These are phyloP conservation scores for Ceratoteleas bidentatus DNA, from an alignment of 1,140 invertebrate species.

Conservation along the genomic window DNA sequence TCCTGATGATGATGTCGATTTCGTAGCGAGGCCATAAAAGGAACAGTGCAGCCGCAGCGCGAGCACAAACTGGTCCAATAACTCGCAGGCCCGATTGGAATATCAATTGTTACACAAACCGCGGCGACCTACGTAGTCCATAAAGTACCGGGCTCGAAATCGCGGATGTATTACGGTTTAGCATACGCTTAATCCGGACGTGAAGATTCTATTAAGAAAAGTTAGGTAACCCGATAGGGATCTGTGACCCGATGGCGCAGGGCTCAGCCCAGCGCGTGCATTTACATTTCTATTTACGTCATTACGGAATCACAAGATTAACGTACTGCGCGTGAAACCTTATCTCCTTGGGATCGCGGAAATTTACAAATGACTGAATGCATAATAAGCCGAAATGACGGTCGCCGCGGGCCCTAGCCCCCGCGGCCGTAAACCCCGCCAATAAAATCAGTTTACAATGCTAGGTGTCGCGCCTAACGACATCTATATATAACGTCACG, in stretches of 20 bases:
- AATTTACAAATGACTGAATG: constrained; percentile 18
- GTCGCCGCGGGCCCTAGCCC: not conserved
- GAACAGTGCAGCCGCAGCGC: not conserved
- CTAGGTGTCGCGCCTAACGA: constrained; percentile 38
- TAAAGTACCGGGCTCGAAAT: constrained; percentile 21
- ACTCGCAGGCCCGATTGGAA: constrained; percentile 1
- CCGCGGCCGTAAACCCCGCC: constrained; percentile 10
- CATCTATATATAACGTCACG: constrained; percentile 57
- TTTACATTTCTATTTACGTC: constrained; percentile 46
- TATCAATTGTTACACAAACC: constrained; percentile 14
- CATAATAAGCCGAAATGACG: constrained; percentile 18
- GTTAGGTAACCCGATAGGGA: constrained; percentile 42
- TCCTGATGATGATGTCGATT: not conserved
- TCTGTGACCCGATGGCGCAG: constrained; percentile 28
- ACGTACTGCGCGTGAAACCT: constrained; percentile 25
- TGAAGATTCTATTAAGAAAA: constrained; percentile 54
- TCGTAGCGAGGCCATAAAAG: not conserved
- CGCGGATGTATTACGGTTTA: constrained; percentile 43
- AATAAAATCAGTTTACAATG: constrained; percentile 59
- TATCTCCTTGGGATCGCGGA: constrained; percentile 7
- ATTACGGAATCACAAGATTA: constrained; percentile 43
- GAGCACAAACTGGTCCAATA: not conserved
- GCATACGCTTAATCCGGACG: constrained; percentile 34
- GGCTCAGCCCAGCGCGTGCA: constrained; percentile 20
- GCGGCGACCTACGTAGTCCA: not conserved